Conservation (phyloP, 2,797 vertebrate genomes). For the Parotocinclus haroldoi region DNA sequence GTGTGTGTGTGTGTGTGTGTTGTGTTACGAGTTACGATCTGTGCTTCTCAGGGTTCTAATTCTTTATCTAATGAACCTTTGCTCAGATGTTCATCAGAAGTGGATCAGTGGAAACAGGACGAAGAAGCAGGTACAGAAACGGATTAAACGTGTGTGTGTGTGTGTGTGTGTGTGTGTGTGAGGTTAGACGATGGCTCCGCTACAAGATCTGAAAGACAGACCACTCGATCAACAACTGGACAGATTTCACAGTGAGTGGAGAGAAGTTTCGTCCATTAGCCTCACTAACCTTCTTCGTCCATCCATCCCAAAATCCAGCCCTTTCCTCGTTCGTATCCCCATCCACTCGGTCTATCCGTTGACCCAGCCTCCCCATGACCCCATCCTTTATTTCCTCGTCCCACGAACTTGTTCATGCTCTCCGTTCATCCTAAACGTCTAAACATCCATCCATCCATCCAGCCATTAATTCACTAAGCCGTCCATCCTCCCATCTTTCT, state of each 20-base stretch:
- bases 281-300: too few relatives aligned
- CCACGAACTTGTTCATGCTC: too few relatives aligned
- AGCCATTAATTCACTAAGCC: background rate
- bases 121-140: too few relatives aligned
- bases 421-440: too few relatives aligned
- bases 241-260: conserved; percentile 42
- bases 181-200: conserved; percentile 75
- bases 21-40: background rate
- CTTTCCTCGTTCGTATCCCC: background rate
- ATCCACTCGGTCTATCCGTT: too few relatives aligned
- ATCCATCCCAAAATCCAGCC: background rate
- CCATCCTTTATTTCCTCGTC: too few relatives aligned
- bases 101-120: too few relatives aligned
- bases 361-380: too few relatives aligned
- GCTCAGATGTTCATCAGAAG: background rate
- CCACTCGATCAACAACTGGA: conserved; percentile 51
- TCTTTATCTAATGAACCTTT: conserved; percentile 2
- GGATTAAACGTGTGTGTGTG: background rate
- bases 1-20: too few relatives aligned
- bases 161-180: conserved; percentile 6
- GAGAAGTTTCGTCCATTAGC: too few relatives aligned
- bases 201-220: conserved; percentile 67
- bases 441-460: background rate
- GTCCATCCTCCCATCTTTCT: background rate
- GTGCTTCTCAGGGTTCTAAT: background rate